phyloP scores from a whole-genome alignment of 2,888 invertebrate genomes.

The Oeneis ivallda region DNA sequence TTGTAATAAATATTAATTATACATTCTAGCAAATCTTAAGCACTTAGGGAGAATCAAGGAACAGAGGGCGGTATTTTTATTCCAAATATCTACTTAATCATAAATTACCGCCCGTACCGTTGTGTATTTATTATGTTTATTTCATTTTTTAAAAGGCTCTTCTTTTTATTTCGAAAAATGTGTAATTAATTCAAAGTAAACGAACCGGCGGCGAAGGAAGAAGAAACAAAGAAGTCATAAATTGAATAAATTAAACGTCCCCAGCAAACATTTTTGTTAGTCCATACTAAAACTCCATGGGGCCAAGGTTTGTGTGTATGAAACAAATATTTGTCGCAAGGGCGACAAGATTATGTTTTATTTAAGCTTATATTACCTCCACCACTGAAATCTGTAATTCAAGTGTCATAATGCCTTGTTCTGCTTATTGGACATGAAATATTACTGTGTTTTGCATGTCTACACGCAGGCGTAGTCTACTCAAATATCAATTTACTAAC shows the following conservation, averaged over 20 bases:
- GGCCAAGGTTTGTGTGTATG: conserved; percentile 1
- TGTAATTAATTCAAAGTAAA: background rate
- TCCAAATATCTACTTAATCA: background rate
- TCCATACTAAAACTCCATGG: background rate
- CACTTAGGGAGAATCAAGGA: background rate
- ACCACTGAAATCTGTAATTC: conserved; percentile 6
- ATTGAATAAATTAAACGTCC: conserved; percentile 10
- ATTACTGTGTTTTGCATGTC: background rate
- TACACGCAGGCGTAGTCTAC: background rate
- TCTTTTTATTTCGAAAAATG: background rate
- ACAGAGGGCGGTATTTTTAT: background rate
- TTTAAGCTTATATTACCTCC: conserved; percentile 4
- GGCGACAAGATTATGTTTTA: conserved; percentile 3
- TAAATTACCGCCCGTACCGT: background rate
- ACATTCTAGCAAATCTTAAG: background rate
- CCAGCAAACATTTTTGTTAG: background rate
- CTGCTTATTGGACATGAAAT: background rate
- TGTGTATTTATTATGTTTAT: background rate
- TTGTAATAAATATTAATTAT: background rate
- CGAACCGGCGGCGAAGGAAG: background rate
- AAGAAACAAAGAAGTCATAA: background rate
- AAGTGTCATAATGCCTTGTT: background rate
- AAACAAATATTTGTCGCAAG: background rate
- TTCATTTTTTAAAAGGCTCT: background rate
- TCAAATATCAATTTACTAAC: background rate